Conservation (phyloP, 1,140 invertebrate species). For the Leptestheria dahalacensis region DNA sequence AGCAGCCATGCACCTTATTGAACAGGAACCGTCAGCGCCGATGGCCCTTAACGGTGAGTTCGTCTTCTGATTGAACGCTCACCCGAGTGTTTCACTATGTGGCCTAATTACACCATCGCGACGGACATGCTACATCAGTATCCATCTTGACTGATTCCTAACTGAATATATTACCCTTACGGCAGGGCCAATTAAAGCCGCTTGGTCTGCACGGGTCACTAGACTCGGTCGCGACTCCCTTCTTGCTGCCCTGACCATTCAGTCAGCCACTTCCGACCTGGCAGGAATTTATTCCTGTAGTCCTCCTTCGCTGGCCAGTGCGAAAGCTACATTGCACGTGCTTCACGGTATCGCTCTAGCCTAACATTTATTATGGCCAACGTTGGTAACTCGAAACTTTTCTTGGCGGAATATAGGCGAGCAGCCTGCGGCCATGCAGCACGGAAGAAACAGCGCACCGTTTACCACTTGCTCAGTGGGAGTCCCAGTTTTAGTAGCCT, state of each 20-base stretch:
- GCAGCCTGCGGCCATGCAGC: slow-evolving; percentile 9
- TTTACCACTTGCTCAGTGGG: not conserved
- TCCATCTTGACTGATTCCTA: not conserved
- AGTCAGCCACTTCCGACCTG: slow-evolving; percentile 1
- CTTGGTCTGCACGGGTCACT: slow-evolving; percentile 4
- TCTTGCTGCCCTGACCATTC: slow-evolving; percentile 4
- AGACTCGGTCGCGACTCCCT: not conserved
- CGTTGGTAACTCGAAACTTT: not conserved
- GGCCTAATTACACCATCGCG: too few relatives aligned
- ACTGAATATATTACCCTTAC: not conserved
- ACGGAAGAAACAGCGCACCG: not conserved
- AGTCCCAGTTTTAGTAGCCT: not conserved
- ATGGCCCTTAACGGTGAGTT: not conserved
- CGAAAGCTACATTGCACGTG: slow-evolving; percentile 11
- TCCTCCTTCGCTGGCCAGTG: slow-evolving; percentile 5
- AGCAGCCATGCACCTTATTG: not conserved
- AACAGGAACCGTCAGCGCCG: not conserved
- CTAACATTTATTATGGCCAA: too few relatives aligned
- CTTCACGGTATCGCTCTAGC: slow-evolving; percentile 13
- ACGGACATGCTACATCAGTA: too few relatives aligned
- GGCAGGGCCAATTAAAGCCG: not conserved
- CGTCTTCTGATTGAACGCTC: too few relatives aligned
- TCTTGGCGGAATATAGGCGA: not conserved
- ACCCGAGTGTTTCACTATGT: too few relatives aligned
- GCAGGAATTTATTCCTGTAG: slow-evolving; percentile 11